Conservation (phyloP, 1,140 invertebrate species). For the Lysiphlebus fabarum region DNA sequence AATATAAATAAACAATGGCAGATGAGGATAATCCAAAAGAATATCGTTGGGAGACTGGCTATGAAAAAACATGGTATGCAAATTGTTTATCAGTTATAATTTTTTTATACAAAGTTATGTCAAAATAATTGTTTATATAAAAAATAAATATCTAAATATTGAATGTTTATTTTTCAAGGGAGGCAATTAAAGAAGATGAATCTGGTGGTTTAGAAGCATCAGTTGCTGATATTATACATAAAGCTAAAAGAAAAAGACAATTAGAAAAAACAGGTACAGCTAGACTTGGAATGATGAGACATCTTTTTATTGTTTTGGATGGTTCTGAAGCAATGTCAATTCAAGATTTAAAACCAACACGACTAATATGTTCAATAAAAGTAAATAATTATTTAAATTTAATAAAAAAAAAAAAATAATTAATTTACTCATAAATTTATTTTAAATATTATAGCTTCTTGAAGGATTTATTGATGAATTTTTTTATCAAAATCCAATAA, state of each 20-base stretch:
- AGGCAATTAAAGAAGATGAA: conserved; percentile 94
- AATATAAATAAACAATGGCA: conserved; percentile 50
- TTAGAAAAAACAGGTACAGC: conserved; percentile 70
- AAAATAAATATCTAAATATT: conserved; percentile 6
- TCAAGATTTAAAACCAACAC: conserved; percentile 93
- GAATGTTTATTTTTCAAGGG: conserved; percentile 62
- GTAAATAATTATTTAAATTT: conserved; percentile 51
- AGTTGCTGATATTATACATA: conserved; percentile 86
- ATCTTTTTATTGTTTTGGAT: conserved; percentile 89
- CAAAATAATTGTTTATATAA: conserved; percentile 1
- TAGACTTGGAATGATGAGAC: conserved; percentile 93
- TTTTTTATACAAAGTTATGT: conserved; percentile 14
- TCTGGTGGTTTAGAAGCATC: conserved; percentile 85
- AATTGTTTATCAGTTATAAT: too few species aligned
- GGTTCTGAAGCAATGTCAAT: conserved; percentile 90
- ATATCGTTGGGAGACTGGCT: conserved; percentile 95
- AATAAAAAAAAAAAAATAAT: conserved; percentile 4
- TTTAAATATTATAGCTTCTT: conserved; percentile 66
- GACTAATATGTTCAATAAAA: conserved; percentile 84
- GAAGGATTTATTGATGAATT: conserved; percentile 95
- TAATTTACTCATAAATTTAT: background rate
- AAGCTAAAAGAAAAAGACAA: conserved; percentile 77
- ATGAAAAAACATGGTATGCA: conserved; percentile 90
- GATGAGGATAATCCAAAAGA: conserved; percentile 87
- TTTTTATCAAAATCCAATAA: conserved; percentile 98